These are phyloP conservation scores for Zaprionus inermis DNA, from an alignment of 1,140 invertebrate species.

Conservation along the genomic window DNA sequence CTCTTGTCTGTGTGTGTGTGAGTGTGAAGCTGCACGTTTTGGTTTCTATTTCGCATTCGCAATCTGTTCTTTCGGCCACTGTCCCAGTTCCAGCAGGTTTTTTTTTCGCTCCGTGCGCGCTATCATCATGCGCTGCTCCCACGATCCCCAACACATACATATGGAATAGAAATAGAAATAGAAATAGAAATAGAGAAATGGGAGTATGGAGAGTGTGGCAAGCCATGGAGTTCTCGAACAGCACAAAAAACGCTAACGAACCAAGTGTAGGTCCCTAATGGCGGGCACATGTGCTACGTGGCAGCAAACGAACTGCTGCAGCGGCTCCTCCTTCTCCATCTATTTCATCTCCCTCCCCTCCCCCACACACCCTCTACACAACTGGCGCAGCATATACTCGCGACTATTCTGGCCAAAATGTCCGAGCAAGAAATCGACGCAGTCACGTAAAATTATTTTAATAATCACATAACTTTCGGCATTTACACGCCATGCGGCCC, in stretches of 20 bases:
- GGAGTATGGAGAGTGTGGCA: slow-evolving; percentile 7
- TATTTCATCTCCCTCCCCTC: not conserved
- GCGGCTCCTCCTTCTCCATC: too few species aligned
- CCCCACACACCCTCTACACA: not conserved
- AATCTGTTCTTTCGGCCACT: slow-evolving; percentile 8
- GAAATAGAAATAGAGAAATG: not conserved
- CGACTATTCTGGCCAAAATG: slow-evolving; percentile 43
- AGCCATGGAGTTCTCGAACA: slow-evolving; percentile 33
- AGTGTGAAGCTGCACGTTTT: slow-evolving; percentile 13
- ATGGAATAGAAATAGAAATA: slow-evolving; percentile 1
- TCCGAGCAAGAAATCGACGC: slow-evolving; percentile 76
- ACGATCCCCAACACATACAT: slow-evolving; percentile 45
- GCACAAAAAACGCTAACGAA: slow-evolving; percentile 77
- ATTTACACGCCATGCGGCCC: slow-evolving; percentile 73
- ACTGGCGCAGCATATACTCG: not conserved
- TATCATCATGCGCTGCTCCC: slow-evolving; percentile 41
- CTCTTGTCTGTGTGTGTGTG: too few species aligned
- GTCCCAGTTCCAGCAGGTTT: slow-evolving; percentile 11
- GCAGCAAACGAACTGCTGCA: slow-evolving; percentile 73
- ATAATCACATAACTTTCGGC: slow-evolving; percentile 82
- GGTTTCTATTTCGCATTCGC: slow-evolving; percentile 8
- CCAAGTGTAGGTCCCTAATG: slow-evolving; percentile 78
- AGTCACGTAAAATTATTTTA: slow-evolving; percentile 83
- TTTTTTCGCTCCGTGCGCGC: not conserved
- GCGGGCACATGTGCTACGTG: slow-evolving; percentile 78